Base-by-base conservation (phyloP, 2,113 vertebrate genomes). In the Cathartes aura region DNA sequence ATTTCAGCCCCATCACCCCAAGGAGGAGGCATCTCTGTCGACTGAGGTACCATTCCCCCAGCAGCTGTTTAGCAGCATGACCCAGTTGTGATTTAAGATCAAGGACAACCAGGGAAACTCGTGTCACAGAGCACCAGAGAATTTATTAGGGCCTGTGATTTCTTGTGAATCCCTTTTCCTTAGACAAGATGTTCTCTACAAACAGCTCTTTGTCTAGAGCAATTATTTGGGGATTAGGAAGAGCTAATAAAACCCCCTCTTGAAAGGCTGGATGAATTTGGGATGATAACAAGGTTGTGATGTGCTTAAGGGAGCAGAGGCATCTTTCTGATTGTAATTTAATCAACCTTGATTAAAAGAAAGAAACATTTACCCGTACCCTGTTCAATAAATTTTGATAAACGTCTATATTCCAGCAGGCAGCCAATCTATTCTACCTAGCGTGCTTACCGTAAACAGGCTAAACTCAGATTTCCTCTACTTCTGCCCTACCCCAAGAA, bases 161-260 rank as follows among this genome's bases (percentile, higher is more conserved):
- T 75, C 74, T 64, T 56, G 63, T 48, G 97, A 98, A 94, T 87
- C 75, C 85, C 81, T 97, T 97, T 91, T 90, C 90, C 91, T 68
- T 84, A 63, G 73, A 88, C 90, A 89, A 80, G 88, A 97, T 76
- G 87, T 87, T 96, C 90, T 95, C 93, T 80, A 52, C 94, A 97
- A 98, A 93, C 66, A 96, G 75, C 80, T 96, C 88, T 90, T 42
- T 68, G 71, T 90, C 92, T 93, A 45, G 55, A 95, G 91, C 95
- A 97, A 98, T 98, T 98, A 98, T 94, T 97, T 97, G 92, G 97
- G 98, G 97, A 98, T 98, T 98, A 98, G 82, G 96, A 93, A 92
- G 91, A 74, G 87, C 96, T 98, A 98, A 98, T 97, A 98, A 95
- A 97, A 97, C 80, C 94, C 91, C 71, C 93, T 96, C 93, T 94